phyloP scores from a whole-genome alignment of 2,797 vertebrate species.

The Psittacula echo region DNA sequence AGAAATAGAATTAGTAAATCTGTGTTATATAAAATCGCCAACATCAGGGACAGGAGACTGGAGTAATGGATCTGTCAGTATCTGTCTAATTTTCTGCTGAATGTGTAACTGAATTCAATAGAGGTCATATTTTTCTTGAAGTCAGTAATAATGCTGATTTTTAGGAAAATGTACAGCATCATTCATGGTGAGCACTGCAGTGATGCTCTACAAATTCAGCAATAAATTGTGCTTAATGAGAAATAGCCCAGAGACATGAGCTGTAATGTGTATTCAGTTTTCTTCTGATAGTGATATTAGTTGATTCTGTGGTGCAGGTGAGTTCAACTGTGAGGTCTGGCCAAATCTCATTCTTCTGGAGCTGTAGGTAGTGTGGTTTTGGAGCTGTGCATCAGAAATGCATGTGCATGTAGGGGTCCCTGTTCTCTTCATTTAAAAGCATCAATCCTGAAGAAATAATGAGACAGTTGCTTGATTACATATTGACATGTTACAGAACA shows the following conservation, averaged over 20 bases:
- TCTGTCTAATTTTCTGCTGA: background rate
- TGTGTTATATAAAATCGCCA: background rate
- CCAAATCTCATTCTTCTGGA: background rate
- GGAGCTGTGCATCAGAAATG: background rate
- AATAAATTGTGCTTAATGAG: background rate
- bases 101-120: background rate
- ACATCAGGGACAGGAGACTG: background rate
- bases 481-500: background rate
- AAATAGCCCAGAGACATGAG: background rate
- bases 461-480: background rate
- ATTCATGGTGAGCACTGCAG: background rate
- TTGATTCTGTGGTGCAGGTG: background rate
- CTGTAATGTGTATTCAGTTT: background rate
- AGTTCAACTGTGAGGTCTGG: background rate
- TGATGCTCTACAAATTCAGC: background rate
- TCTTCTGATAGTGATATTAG: background rate
- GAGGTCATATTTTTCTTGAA: background rate
- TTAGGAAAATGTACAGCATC: background rate
- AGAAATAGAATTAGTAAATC: conserved; percentile 2
- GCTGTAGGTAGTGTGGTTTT: background rate
- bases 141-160: background rate
- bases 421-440: background rate
- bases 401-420: background rate
- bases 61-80: background rate
- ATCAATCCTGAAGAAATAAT: background rate